Percentiles rank a stretch among this genome's conserved stretches.
Evolutionary conservation across 2,888 invertebrate genomes (phyloP).

Genomic region (Meta bourneti): DNA sequence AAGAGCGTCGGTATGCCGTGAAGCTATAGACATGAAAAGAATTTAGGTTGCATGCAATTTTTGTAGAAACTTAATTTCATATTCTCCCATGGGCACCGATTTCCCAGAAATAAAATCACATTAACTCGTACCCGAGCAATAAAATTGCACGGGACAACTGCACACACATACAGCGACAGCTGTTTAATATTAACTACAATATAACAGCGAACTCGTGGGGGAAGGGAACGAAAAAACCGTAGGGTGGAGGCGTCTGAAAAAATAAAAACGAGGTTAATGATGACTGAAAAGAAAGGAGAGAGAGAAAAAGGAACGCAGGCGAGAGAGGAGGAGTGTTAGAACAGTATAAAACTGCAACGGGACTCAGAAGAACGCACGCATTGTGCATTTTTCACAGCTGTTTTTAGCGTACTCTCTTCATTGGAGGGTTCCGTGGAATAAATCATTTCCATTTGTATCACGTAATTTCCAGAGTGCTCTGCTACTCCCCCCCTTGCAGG

Average conservation of each 20-base stretch:
- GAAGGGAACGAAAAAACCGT: constrained; percentile 24
- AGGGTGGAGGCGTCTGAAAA: constrained; percentile 49
- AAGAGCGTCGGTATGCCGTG: too few species aligned
- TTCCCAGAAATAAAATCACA: too few species aligned
- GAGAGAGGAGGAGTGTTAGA: too few species aligned
- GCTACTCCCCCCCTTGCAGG: background rate
- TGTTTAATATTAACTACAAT: constrained; percentile 38
- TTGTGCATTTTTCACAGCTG: constrained; percentile 66
- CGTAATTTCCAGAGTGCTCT: constrained; percentile 56
- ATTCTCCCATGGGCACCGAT: too few species aligned
- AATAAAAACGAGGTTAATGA: constrained; percentile 65
- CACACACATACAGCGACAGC: constrained; percentile 5
- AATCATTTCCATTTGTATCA: constrained; percentile 6
- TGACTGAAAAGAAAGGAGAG: constrained; percentile 32
- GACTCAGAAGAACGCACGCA: constrained; percentile 54
- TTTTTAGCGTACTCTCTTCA: constrained; percentile 46
- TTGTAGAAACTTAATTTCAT: too few species aligned
- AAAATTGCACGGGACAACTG: too few species aligned
- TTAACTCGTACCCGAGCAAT: too few species aligned
- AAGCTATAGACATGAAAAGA: too few species aligned
- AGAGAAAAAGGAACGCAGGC: background rate
- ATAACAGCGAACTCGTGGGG: constrained; percentile 10
- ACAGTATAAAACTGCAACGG: background rate
- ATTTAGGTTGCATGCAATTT: too few species aligned
- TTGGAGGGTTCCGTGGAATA: constrained; percentile 53